Evolutionary conservation across 2,797 vertebrate species (phyloP).

Genomic region (Spinus olivaceus): DNA sequence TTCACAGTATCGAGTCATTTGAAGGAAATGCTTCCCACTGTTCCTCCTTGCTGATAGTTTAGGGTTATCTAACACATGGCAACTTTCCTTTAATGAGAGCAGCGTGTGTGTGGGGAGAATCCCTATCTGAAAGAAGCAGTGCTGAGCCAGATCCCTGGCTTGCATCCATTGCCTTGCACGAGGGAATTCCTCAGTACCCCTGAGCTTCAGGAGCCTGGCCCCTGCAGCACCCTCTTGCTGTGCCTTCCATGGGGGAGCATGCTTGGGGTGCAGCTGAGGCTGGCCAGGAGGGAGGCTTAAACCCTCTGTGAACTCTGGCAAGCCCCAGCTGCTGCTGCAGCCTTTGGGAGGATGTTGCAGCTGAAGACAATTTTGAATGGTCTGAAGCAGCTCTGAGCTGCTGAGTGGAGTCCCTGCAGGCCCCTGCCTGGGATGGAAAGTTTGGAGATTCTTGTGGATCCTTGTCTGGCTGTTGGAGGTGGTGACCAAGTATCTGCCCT

Average conservation of each 20-base stretch:
- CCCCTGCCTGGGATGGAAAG: neutral
- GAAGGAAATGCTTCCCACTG: neutral
- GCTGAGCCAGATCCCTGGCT: neutral
- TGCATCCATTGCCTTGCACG: neutral
- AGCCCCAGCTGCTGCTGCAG: neutral
- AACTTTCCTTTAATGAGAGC: neutral
- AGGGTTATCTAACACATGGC: neutral
- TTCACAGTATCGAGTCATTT: neutral
- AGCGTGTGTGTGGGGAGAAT: neutral
- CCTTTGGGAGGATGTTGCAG: neutral
- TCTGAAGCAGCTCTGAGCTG: neutral
- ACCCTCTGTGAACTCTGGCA: neutral
- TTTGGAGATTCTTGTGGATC: fast-evolving
- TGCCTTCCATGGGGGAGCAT: fast-evolving
- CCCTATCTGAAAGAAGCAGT: neutral
- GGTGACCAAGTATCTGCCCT: neutral
- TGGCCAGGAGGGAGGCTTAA: neutral
- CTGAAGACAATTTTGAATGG: neutral
- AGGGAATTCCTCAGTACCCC: neutral
- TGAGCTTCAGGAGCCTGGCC: neutral
- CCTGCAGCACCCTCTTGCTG: fast-evolving
- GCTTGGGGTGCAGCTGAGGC: neutral
- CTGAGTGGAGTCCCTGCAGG: neutral
- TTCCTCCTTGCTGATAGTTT: neutral
- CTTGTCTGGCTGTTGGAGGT: neutral